Evolutionary conservation across 1,140 invertebrate genomes (phyloP).

Genomic region (Drosophila sproati): DNA sequence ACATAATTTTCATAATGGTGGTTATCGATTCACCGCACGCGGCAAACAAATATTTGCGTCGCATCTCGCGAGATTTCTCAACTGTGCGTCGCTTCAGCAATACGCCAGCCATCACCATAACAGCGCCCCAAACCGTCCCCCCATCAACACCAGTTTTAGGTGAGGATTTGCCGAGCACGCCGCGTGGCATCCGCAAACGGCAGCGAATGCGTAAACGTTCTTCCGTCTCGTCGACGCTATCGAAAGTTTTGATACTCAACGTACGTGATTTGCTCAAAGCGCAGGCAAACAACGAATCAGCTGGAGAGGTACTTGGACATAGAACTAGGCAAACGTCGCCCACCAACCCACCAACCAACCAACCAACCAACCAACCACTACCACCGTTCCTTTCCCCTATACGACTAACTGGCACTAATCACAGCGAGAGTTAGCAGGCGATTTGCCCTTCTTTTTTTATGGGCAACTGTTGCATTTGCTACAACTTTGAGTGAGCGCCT

Average conservation of each 20-base stretch:
- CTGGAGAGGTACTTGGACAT: slow-evolving; percentile 57
- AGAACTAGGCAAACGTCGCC: neutral
- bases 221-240: slow-evolving; percentile 79
- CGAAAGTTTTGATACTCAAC: slow-evolving; percentile 83
- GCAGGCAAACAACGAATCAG: slow-evolving; percentile 45
- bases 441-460: neutral
- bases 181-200: slow-evolving; percentile 70
- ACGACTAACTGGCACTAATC: slow-evolving; percentile 7
- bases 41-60: slow-evolving; percentile 73
- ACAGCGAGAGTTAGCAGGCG: neutral
- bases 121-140: slow-evolving; percentile 2
- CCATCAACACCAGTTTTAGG: slow-evolving; percentile 33
- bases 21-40: slow-evolving; percentile 72
- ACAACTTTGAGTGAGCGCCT: slow-evolving; percentile 13
- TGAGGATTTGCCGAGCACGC: slow-evolving; percentile 52
- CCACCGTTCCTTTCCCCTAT: neutral
- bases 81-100: slow-evolving; percentile 78
- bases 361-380: neutral
- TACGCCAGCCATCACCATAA: slow-evolving; percentile 47
- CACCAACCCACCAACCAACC: neutral
- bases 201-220: slow-evolving; percentile 74
- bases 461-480: slow-evolving; percentile 37
- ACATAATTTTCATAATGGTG: slow-evolving; percentile 37
- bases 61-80: slow-evolving; percentile 79
- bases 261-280: slow-evolving; percentile 79